A percentile compares a stretch with the other conserved stretches of the same genome.
Conservation (phyloP, 2,888 invertebrate species). For the Coleophora deauratella region DNA sequence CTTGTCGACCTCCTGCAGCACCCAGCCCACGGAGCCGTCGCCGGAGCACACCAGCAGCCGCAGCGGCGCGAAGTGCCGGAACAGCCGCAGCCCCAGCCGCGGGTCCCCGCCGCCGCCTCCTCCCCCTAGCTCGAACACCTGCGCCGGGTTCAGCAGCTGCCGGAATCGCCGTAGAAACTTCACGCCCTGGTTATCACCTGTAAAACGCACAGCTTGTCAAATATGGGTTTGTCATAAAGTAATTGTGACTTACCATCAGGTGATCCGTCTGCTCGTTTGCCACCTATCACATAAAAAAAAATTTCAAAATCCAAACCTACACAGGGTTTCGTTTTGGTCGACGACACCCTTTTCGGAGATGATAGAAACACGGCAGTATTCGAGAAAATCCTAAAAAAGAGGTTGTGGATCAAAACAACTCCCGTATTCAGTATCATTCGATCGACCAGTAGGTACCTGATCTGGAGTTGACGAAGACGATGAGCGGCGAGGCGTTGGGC, state of each 20-base stretch:
- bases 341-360: too few relatives aligned
- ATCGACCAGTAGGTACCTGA: too few relatives aligned
- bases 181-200: slow-evolving; percentile 97
- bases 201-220: not conserved
- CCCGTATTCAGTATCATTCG: too few relatives aligned
- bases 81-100: slow-evolving; percentile 87
- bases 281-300: too few relatives aligned
- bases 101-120: slow-evolving; percentile 92
- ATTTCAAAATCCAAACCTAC: too few relatives aligned
- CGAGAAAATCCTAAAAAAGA: too few relatives aligned
- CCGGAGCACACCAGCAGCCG: slow-evolving; percentile 97
- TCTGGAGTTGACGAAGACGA: slow-evolving; percentile 98
- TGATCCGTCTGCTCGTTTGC: too few relatives aligned
- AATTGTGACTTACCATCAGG: too few relatives aligned
- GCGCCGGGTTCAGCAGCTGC: slow-evolving; percentile 96
- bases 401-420: too few relatives aligned
- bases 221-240: too few relatives aligned
- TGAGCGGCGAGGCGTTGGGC: slow-evolving; percentile 90
- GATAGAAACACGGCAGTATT: too few relatives aligned
- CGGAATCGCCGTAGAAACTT: slow-evolving; percentile 96
- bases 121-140: slow-evolving; percentile 96
- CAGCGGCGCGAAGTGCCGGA: slow-evolving; percentile 96
- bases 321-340: too few relatives aligned
- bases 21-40: slow-evolving; percentile 98
- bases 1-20: slow-evolving; percentile 95